Base-by-base conservation (phyloP, 2,888 invertebrate genomes). In the Lepidonotus clava region DNA sequence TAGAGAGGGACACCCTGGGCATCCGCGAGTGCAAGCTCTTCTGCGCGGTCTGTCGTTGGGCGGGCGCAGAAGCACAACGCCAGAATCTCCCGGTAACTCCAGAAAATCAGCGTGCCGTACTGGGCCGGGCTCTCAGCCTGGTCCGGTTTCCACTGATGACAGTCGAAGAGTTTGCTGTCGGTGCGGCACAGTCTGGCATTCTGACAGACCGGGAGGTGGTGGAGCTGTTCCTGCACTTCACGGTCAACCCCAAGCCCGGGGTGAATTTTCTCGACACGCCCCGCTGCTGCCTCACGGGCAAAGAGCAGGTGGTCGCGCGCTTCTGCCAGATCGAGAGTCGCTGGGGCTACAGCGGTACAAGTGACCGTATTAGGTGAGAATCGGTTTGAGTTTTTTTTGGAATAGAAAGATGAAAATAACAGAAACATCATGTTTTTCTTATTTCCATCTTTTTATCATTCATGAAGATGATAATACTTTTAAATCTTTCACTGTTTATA, bases 301-400 rank as follows among this genome's bases (percentile, higher is more conserved):
- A 97, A 91, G 97, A 97, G 92, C 95, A 96, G 91, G 96, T 96
- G 0, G 96, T 96, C 38, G 96, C 96, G 87, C 94, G 96, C 87
- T 97, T 97, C 93, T 96, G 96, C 46, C 96, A 96, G 92, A 96
- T 96, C 0, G 97, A 97, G 92, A 96, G 96, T 38, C 95, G 97
- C 86, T 97, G 97, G 97, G 97, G 97, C 0, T 97, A 97, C 91
- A 97, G 96, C 92, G 97, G 97, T 2, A 97, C 97, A 0, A 96
- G 96, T 84, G 97, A 97, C 93, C 95, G 97, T 90, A 97, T 97
- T 89, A 95, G 96, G 96, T 96, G 91, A 89, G 90, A 53, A 51
- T 51, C 14, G 21, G 11, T 51, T 14, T 51, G 21, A 51, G 51
- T 51, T 11, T 51, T 11, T 51, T 51, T 51, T 46, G 46, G 46